Evolutionary conservation across 35 echinoderm and acorn worm genomes (phyloP).

Genomic region (Apostichopus japonicus): DNA sequence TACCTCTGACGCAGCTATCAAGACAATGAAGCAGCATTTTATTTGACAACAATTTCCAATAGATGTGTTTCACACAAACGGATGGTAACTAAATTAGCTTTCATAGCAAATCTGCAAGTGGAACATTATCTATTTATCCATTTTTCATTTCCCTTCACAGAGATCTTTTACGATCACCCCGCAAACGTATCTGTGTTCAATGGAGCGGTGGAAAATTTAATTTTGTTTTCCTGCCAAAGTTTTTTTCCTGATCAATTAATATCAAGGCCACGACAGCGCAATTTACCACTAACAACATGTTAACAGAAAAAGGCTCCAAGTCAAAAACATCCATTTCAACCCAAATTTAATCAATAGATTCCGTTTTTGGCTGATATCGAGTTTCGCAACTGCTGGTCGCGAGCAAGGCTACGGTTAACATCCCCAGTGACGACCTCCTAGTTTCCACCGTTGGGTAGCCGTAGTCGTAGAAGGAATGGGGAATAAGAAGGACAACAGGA

Average conservation of each 20-base stretch:
- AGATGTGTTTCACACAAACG: too few relatives aligned
- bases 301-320: conserved; percentile 16
- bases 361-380: conserved; percentile 12
- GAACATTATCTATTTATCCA: too few relatives aligned
- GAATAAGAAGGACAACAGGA: background rate
- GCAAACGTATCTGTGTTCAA: background rate
- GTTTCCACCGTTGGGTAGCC: background rate
- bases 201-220: conserved; percentile 23
- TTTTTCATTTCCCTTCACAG: too few relatives aligned
- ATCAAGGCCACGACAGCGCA: conserved; percentile 31
- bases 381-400: background rate
- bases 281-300: conserved; percentile 25
- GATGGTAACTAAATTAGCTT: too few relatives aligned
- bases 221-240: background rate
- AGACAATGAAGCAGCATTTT: too few relatives aligned
- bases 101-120: too few relatives aligned
- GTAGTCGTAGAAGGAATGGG: background rate
- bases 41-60: too few relatives aligned
- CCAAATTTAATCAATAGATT: conserved; percentile 46
- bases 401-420: background rate
- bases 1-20: too few relatives aligned
- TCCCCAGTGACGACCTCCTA: conserved; percentile 22
- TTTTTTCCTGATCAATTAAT: conserved; percentile 32
- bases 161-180: too few relatives aligned
- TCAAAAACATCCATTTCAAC: conserved; percentile 38